A percentile compares a stretch with the other conserved stretches of the same genome.
Conservation (phyloP, 2,113 vertebrate genomes). For the Corythoichthys intestinalis region DNA sequence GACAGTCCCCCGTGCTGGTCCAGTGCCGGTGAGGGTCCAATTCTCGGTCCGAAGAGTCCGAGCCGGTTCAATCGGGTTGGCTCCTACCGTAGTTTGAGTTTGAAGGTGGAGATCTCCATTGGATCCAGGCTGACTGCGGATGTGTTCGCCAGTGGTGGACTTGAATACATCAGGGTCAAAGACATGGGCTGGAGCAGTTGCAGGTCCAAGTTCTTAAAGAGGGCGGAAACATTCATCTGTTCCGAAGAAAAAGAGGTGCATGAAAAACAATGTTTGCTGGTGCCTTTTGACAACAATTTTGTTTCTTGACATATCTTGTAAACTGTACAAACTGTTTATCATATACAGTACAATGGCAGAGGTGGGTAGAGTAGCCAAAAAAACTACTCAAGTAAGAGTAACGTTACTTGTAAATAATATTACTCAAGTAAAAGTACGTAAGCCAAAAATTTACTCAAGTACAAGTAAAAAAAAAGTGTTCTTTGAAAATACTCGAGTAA, state of each 20-base stretch:
- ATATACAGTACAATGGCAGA: too few relatives aligned
- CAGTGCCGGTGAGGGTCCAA: constrained; percentile 1
- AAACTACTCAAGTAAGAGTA: too few relatives aligned
- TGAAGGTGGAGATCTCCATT: constrained; percentile 92
- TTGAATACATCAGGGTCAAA: constrained; percentile 83
- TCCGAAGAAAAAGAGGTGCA: background rate
- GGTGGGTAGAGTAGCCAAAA: too few relatives aligned
- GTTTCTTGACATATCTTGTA: too few relatives aligned
- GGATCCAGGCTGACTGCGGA: constrained; percentile 81
- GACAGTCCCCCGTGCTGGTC: constrained; percentile 26
- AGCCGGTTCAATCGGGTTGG: constrained; percentile 21
- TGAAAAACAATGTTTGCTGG: background rate
- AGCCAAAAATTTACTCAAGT: too few relatives aligned
- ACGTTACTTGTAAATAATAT: too few relatives aligned
- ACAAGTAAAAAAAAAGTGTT: too few relatives aligned
- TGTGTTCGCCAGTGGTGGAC: constrained; percentile 77
- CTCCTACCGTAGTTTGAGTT: constrained; percentile 83
- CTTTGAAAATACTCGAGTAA: too few relatives aligned
- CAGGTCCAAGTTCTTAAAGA: constrained; percentile 86
- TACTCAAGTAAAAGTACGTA: too few relatives aligned
- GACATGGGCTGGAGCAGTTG: constrained; percentile 85
- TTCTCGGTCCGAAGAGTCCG: constrained; percentile 40
- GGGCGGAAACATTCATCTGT: constrained; percentile 78
- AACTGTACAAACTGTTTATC: too few relatives aligned
- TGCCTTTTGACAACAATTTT: too few relatives aligned